Base-by-base conservation (phyloP, 2,888 invertebrate genomes). In the Rhogogaster chlorosoma region DNA sequence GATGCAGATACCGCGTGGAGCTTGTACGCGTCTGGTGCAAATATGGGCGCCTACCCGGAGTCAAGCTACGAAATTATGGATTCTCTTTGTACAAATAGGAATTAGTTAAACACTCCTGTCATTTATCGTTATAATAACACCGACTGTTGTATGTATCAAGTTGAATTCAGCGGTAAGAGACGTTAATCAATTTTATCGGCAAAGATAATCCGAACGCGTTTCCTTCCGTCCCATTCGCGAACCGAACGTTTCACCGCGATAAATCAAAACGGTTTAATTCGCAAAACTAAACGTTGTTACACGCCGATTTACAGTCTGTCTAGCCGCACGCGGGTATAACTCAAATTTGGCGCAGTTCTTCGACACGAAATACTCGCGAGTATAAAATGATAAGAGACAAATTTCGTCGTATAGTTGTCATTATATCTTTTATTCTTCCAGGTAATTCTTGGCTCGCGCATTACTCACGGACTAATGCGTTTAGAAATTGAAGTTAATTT, bases 171-270 rank as follows among this genome's bases (percentile, higher is more conserved):
- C 88, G 89, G 87, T 86, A 85, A 86, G 88, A 86, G 89, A 83
- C 89, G 91, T 91, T 91, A 92, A 92, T 92, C 92, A 92, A 91
- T 91, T 91, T 91, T 90, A 91, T 91, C 90, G 88, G 87, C 70
- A 71, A 88, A 91, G 92, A 92, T 92, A 92, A 91, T 89, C 91
- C 89, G 67, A 83, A 42, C 89, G 83, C 86, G 84, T 82, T 89
- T 89, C 90, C 91, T 91, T 89, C 91, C 90, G 90, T 87, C 87
- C 87, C 15, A 61, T 22, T 57, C 80, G 49, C 12, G 86, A 85
- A 57, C 85, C 87, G 85, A 67, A 86, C 84, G 86, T 86, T 86
- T 88, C 87, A 88, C 85, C 1, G 86, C 86, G 87, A 89, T 89
- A 90, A 89, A 91, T 91, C 89, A 89, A 80, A 80, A 57, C 36